phyloP scores from a whole-genome alignment of 2,797 vertebrate species.

The Hypotaenidia okinawae region DNA sequence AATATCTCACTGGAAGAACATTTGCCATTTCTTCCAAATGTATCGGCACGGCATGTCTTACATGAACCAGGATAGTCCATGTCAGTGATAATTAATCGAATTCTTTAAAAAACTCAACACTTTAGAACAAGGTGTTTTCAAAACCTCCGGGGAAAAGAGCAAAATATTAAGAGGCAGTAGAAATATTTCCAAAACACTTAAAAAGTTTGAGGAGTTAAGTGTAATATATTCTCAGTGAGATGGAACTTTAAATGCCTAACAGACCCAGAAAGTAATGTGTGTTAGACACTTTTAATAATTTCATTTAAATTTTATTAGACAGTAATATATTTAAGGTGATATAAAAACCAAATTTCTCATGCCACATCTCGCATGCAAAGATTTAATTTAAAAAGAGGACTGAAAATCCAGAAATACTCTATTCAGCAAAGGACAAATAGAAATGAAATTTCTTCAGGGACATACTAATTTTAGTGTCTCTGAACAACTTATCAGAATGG shows the following conservation, averaged over 20 bases:
- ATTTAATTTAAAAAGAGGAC: background rate
- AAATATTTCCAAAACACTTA: background rate
- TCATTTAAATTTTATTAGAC: constrained; percentile 21
- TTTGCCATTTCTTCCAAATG: background rate
- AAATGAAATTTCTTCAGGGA: background rate
- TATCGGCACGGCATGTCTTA: background rate
- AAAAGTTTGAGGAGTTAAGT: background rate
- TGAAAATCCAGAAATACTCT: background rate
- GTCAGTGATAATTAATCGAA: background rate
- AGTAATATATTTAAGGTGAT: background rate
- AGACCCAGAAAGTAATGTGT: background rate
- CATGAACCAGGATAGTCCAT: background rate
- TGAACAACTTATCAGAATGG: background rate
- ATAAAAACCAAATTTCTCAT: background rate
- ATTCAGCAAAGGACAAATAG: background rate
- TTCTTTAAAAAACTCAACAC: background rate
- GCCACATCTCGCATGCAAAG: background rate
- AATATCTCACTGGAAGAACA: background rate
- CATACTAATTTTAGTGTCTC: background rate
- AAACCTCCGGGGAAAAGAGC: background rate
- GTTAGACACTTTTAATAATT: constrained; percentile 1
- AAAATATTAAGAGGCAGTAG: background rate
- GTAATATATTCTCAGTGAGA: background rate
- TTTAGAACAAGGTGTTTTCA: background rate
- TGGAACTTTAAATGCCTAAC: background rate